These are phyloP conservation scores for Actenoides hombroni DNA, from an alignment of 2,113 vertebrate genomes.

Conservation along the genomic window DNA sequence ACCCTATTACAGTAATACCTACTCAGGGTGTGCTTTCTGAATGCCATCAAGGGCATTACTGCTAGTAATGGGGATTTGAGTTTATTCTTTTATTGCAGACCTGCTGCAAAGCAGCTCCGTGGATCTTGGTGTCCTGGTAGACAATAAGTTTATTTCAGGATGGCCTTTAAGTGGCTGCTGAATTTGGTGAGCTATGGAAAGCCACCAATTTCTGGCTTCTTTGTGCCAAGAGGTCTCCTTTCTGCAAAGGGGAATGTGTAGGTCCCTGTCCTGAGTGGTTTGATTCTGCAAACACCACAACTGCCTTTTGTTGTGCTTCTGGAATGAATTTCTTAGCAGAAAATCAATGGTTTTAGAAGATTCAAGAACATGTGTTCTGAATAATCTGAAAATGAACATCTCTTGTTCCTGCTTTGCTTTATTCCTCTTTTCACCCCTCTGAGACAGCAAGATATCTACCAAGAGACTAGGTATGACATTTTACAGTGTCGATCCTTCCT, in stretches of 20 bases:
- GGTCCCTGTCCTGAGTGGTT: not conserved
- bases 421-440: too few species aligned
- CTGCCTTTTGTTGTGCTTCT: not conserved
- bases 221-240: not conserved
- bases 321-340: not conserved
- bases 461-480: too few species aligned
- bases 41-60: too few species aligned
- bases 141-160: too few species aligned
- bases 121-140: too few species aligned
- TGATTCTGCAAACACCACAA: not conserved
- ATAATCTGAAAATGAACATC: not conserved
- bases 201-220: not conserved
- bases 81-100: too few species aligned
- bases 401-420: not conserved
- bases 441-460: too few species aligned
- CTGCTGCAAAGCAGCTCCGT: too few species aligned
- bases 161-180: not conserved
- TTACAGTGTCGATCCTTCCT: too few species aligned
- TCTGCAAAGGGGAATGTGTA: fast-evolving
- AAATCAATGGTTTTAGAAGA: not conserved
- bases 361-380: not conserved
- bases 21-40: too few species aligned
- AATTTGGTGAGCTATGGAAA: not conserved
- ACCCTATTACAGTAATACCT: too few species aligned
- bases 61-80: too few species aligned